Base-by-base conservation (phyloP, 1,140 invertebrate species). In the Arion vulgaris region DNA sequence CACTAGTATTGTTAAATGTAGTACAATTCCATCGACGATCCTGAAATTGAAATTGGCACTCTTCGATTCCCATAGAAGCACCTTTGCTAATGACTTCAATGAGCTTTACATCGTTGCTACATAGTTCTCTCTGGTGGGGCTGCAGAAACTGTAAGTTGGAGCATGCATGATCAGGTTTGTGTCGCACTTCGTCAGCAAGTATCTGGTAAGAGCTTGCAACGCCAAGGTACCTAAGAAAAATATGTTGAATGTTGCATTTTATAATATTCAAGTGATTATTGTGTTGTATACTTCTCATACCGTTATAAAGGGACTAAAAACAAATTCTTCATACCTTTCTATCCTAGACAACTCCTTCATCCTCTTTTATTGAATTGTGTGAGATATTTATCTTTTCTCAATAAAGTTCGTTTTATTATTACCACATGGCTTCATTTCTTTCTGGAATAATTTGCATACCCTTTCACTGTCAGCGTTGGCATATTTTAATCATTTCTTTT, bases 21-120 rank as follows among this genome's bases (percentile, higher is more conserved):
- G 91, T 87, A 92, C 98, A 99, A 92, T 99, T 99, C 98, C 98
- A 99, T 85, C 97, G 93, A 85, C 97, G 94, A 91, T 96, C 95
- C 85, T 95, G 94, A 92, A 99, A 99, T 92, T 99, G 98, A 92
- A 96, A 95, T 90, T 99, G 96, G 92, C 98, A 99, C 92, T 99
- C 98, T 26, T 94, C 92, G 41, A 98, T 96, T 0, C 97, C 97
- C 90, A 96, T 94, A 88, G 95, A 96, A 77, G 97, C 96, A 51
- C 97, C 97, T 87, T 96, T 95, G 2, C 96, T 95, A 26, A 97
- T 88, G 0, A 92, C 88, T 74, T 89, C 87, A 15, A 91, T 74
- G 1, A 91, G 90, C 81, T 93, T 92, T 57, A 91, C 87, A 80
- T 93, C 93, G 72, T 83, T 51, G 5, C 88, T 86, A 83, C 94